Percentiles rank a stretch among this genome's conserved stretches.
Evolutionary conservation across 2,113 vertebrate genomes (phyloP).

Genomic region (Phainopepla nitens): DNA sequence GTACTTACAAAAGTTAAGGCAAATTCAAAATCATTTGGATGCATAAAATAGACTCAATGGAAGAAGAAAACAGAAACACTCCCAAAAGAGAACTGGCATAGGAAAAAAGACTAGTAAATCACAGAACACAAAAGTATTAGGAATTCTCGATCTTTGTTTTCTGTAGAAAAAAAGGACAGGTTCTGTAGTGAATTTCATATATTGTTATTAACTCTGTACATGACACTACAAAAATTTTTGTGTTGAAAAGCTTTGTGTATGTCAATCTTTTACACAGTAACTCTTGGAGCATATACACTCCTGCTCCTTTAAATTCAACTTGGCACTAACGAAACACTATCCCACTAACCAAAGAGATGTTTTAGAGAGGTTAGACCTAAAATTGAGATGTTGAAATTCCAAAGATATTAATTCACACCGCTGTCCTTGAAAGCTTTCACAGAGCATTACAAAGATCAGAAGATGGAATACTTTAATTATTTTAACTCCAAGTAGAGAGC

Average conservation of each 20-base stretch:
- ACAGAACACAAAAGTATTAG: not conserved
- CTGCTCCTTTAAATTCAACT: not conserved
- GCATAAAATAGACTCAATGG: not conserved
- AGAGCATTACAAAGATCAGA: not conserved
- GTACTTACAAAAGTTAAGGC: not conserved
- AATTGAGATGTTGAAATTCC: not conserved
- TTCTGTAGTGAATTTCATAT: not conserved
- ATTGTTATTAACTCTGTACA: not conserved
- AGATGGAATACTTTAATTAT: not conserved
- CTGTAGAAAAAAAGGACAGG: not conserved
- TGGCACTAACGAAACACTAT: not conserved
- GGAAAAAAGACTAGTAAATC: not conserved
- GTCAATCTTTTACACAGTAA: not conserved
- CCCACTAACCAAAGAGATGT: not conserved
- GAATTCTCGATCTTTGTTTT: not conserved
- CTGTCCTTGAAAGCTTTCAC: not conserved
- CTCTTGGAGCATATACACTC: not conserved
- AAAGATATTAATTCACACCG: not conserved
- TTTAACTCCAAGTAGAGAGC: not conserved
- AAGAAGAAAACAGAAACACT: not conserved
- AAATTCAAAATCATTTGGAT: not conserved
- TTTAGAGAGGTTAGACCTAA: not conserved
- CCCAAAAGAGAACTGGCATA: not conserved
- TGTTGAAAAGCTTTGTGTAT: not conserved
- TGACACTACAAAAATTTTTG: not conserved